Percentiles rank a stretch among this genome's conserved stretches.
These are phyloP conservation scores for Lochmaea crataegi DNA, from an alignment of 2,888 invertebrate species.

Conservation along the genomic window DNA sequence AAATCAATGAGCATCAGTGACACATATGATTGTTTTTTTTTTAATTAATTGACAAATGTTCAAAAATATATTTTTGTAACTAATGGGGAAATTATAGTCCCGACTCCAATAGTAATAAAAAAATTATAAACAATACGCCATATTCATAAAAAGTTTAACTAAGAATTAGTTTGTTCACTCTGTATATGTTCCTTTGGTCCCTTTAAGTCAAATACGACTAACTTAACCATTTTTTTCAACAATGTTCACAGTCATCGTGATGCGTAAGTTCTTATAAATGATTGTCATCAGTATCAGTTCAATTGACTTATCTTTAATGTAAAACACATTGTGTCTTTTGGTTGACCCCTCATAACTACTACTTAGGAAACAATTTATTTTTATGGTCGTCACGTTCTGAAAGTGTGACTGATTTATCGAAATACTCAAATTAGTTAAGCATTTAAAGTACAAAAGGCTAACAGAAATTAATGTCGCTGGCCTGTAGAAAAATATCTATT, in stretches of 20 bases:
- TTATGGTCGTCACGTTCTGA: constrained; percentile 36
- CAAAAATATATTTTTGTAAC: neutral
- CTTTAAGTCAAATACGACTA: too few relatives aligned
- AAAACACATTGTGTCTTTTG: constrained; percentile 30
- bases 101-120: too few relatives aligned
- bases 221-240: neutral
- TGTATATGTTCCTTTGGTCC: neutral
- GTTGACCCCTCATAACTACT: constrained; percentile 37
- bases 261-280: neutral
- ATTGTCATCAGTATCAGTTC: constrained; percentile 12
- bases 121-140: too few relatives aligned
- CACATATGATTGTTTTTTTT: too few relatives aligned
- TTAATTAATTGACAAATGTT: neutral
- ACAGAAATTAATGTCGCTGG: constrained; percentile 25
- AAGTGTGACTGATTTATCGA: constrained; percentile 34
- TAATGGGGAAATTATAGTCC: too few relatives aligned
- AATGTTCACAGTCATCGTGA: neutral
- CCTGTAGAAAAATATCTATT: constrained; percentile 22
- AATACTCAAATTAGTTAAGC: constrained; percentile 28
- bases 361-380: constrained; percentile 36
- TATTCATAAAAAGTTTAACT: neutral
- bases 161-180: neutral
- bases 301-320: constrained; percentile 12
- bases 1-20: too few relatives aligned
- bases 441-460: constrained; percentile 30